phyloP scores from a whole-genome alignment of 2,797 vertebrate species.

The Sciaenops ocellatus region DNA sequence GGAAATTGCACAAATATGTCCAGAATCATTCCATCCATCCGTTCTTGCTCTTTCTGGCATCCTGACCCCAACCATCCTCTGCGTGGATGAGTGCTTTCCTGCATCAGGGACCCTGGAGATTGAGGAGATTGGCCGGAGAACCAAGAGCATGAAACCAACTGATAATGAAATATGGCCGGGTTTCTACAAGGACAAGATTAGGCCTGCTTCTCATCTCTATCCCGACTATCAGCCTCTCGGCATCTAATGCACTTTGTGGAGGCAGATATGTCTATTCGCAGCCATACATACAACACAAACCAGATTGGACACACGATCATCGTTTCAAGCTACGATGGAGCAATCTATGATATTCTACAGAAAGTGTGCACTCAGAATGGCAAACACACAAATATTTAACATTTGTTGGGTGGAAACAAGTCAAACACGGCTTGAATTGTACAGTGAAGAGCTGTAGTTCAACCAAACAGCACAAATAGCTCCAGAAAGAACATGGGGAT shows the following conservation, averaged over 20 bases:
- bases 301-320: neutral
- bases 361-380: neutral
- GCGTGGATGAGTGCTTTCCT: constrained; percentile 60
- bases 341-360: too few relatives aligned
- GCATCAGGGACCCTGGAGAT: constrained; percentile 59
- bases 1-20: constrained; percentile 64
- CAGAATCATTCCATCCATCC: constrained; percentile 39
- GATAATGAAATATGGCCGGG: constrained; percentile 78
- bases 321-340: neutral
- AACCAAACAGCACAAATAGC: neutral
- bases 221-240: constrained; percentile 58
- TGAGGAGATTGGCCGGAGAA: constrained; percentile 65
- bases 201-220: constrained; percentile 59
- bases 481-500: neutral
- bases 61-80: constrained; percentile 52
- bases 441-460: neutral
- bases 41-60: constrained; percentile 34
- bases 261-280: constrained; percentile 45
- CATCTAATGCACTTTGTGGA: constrained; percentile 70
- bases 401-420: neutral
- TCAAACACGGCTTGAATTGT: neutral
- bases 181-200: constrained; percentile 80
- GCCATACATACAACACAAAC: constrained; percentile 39
- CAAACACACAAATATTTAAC: neutral
- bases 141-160: constrained; percentile 61